A percentile compares a stretch with the other conserved stretches of the same genome.
These are phyloP conservation scores for Willowsia nigromaculata DNA, from an alignment of 2,888 invertebrate genomes.

Conservation along the genomic window DNA sequence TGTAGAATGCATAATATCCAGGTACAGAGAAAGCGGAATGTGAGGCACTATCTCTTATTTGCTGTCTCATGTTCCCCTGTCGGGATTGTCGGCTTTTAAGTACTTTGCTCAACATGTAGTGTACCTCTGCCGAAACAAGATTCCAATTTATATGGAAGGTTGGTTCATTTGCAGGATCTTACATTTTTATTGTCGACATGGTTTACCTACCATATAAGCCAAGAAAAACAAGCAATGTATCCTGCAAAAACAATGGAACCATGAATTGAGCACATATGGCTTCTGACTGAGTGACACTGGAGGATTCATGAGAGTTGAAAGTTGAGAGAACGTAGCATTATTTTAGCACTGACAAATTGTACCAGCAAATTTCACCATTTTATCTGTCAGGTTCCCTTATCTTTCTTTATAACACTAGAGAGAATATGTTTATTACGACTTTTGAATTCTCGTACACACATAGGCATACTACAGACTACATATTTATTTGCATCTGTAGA, in stretches of 20 bases:
- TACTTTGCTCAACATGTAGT: slow-evolving; percentile 9
- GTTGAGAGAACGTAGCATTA: slow-evolving; percentile 54
- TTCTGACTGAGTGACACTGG: slow-evolving; percentile 47
- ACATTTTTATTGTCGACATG: background rate
- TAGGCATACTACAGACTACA: background rate
- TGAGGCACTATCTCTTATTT: slow-evolving; percentile 40
- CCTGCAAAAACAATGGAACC: background rate
- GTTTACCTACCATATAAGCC: no score
- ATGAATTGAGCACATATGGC: background rate
- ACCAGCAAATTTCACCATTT: slow-evolving; percentile 41
- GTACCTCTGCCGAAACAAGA: background rate
- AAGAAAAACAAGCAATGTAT: background rate
- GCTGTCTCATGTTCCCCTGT: slow-evolving; percentile 59
- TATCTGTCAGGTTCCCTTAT: slow-evolving; percentile 1
- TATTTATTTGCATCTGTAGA: background rate
- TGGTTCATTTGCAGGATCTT: background rate
- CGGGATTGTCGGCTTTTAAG: slow-evolving; percentile 57
- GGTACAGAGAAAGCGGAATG: background rate
- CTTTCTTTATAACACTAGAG: background rate
- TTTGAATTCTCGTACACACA: no score
- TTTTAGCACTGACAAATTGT: slow-evolving; percentile 58
- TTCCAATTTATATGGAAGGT: background rate
- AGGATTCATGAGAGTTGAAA: slow-evolving; percentile 46
- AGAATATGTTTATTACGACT: background rate
- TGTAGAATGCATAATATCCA: background rate